Percentiles rank a stretch among this genome's conserved stretches.
phyloP scores from a whole-genome alignment of 1,140 invertebrate species.

The Vanessa atalanta region DNA sequence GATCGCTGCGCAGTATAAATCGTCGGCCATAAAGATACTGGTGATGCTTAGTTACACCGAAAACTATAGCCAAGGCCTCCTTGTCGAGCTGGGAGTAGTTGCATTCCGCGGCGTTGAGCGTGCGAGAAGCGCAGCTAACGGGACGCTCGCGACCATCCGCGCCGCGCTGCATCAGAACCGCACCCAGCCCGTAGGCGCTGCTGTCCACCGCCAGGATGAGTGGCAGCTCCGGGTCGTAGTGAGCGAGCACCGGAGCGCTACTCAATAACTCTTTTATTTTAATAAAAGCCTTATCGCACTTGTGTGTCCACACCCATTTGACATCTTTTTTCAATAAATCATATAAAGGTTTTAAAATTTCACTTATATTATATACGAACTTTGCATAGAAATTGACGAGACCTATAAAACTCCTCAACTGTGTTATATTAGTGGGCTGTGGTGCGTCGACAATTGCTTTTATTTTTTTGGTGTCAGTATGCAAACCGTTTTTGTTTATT shows the following conservation, averaged over 20 bases:
- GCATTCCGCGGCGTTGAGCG: conserved; percentile 70
- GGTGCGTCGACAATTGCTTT: conserved; percentile 59
- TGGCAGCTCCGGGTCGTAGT: conserved; percentile 62
- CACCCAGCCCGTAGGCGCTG: conserved; percentile 74
- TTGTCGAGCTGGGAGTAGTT: conserved; percentile 81
- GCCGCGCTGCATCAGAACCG: conserved; percentile 71
- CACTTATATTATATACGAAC: conserved; percentile 42
- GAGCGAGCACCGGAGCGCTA: conserved; percentile 20
- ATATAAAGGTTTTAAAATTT: conserved; percentile 43
- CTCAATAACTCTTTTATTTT: too few species aligned
- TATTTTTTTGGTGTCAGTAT: conserved; percentile 54
- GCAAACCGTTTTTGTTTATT: conserved; percentile 57
- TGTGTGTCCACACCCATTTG: conserved; percentile 19
- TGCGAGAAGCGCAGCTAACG: conserved; percentile 71
- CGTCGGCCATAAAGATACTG: conserved; percentile 70
- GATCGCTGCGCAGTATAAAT: conserved; percentile 76
- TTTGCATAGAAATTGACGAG: conserved; percentile 52
- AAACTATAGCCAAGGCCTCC: conserved; percentile 79
- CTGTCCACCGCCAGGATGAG: conserved; percentile 78
- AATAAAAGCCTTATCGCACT: neutral
- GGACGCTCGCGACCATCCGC: conserved; percentile 63
- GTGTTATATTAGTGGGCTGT: conserved; percentile 49
- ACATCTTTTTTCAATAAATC: conserved; percentile 41
- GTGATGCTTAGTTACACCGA: conserved; percentile 78
- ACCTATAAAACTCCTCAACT: conserved; percentile 51